A percentile compares a stretch with the other conserved stretches of the same genome.
These are phyloP conservation scores for Hemitrygon akajei DNA, from an alignment of 2,797 vertebrate genomes.

Conservation along the genomic window DNA sequence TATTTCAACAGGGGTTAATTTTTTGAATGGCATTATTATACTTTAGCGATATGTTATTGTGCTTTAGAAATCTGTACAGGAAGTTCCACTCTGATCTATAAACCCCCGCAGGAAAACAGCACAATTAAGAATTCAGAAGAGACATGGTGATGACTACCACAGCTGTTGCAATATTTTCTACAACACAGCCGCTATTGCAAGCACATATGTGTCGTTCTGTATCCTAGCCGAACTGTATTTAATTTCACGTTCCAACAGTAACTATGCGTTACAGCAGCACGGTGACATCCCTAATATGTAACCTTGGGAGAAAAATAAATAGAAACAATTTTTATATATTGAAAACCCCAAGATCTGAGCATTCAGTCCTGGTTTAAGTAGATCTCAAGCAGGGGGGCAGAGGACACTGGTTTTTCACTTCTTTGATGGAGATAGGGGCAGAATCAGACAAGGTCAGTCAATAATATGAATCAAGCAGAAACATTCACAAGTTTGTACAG, in stretches of 20 bases:
- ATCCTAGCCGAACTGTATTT: not conserved
- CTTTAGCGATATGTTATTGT: not conserved
- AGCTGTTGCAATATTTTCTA: not conserved
- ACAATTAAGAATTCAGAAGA: constrained; percentile 18
- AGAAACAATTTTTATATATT: not conserved
- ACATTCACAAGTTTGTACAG: not conserved
- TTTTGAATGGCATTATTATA: not conserved
- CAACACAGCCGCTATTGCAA: not conserved
- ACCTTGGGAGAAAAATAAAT: not conserved
- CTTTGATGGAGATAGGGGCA: not conserved
- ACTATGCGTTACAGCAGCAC: not conserved
- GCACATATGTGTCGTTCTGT: too few relatives aligned
- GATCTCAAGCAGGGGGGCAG: not conserved
- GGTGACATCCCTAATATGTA: not conserved
- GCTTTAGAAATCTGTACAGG: not conserved
- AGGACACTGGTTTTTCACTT: not conserved
- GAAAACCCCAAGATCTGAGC: not conserved
- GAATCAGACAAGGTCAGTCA: constrained; percentile 6
- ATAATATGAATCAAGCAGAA: not conserved
- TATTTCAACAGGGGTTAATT: not conserved
- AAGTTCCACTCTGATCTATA: not conserved
- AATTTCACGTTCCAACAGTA: not conserved
- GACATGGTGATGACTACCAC: not conserved
- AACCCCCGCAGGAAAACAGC: constrained; percentile 11
- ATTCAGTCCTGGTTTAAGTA: not conserved